phyloP scores from a whole-genome alignment of 2,797 vertebrate genomes.

The Bradypodion pumilum region DNA sequence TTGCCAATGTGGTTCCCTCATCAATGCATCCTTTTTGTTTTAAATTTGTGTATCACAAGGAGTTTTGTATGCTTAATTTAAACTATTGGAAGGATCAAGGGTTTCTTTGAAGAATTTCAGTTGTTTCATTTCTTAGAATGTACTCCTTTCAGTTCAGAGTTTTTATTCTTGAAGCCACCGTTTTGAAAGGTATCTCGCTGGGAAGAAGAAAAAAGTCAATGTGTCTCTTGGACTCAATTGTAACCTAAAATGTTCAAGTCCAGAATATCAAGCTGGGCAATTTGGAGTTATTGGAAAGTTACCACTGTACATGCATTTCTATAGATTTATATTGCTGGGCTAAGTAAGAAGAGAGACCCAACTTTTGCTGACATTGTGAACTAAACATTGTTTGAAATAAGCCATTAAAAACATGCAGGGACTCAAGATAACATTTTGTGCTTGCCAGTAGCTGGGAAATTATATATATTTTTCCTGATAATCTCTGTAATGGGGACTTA shows the following conservation, averaged over 20 bases:
- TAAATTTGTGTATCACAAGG: neutral
- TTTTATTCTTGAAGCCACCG: conserved; percentile 21
- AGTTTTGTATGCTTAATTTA: neutral
- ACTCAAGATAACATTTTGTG: neutral
- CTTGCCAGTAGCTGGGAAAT: neutral
- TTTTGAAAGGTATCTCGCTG: conserved; percentile 15
- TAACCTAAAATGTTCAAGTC: neutral
- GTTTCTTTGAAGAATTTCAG: conserved; percentile 32
- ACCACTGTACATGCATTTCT: neutral
- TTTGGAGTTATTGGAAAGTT: neutral
- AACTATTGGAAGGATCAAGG: neutral
- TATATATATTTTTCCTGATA: neutral
- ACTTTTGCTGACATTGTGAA: neutral
- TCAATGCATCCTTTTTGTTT: neutral
- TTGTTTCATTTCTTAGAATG: conserved; percentile 23
- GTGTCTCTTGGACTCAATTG: neutral
- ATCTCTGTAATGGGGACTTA: neutral
- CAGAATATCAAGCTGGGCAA: conserved; percentile 16
- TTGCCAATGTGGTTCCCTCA: neutral
- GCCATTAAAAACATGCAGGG: neutral
- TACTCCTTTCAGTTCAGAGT: neutral
- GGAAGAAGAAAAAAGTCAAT: neutral
- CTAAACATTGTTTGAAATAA: neutral
- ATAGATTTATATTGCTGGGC: no score
- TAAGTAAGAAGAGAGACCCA: neutral